Base-by-base conservation (phyloP, 2,888 invertebrate genomes). In the Apoderus coryli region DNA sequence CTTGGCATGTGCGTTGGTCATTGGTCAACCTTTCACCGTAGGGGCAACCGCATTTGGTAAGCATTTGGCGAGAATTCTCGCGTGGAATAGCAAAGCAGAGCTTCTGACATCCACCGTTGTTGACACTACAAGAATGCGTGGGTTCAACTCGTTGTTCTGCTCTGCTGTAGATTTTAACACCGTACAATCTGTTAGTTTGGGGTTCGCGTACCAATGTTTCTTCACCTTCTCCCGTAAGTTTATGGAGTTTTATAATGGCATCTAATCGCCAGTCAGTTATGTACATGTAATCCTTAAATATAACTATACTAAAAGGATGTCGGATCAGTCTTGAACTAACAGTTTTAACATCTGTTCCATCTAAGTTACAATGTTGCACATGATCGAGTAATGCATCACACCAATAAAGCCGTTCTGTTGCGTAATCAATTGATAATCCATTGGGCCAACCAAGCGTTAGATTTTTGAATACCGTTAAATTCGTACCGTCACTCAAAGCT, bases 211-310 rank as follows among this genome's bases (percentile, higher is more conserved):
- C 81, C 54, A 90, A 69, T 32, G 85, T 76, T 41, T 81, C 77
- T 49, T 90, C 89, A 43, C 80, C 76, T 29, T 80, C 81, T 0
- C 93, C 93, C 1, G 80, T 85, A 24, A 79, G 61, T 55, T 95
- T 95, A 51, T 90, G 76, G 39, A 95, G 62, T 12, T 86, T 68
- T 7, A 93, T 78, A 31, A 96, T 92, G 0, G 93, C 90, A 54
- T 95, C 93, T 26, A 93, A 59, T 27, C 95, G 67, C 90, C 96
- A 96, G 56, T 98, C 95, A 0, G 95, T 92, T 26, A 93, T 90
- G 56, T 92, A 98, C 72, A 96, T 81, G 65, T 80, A 88, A 13
- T 89, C 81, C 40, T 74, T 71, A 53, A 85, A 76, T 35, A 93
- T 82, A 1, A 89, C 88, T 25, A 95, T 84, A 3, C 81, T 90